A percentile compares a stretch with the other conserved stretches of the same genome.
Evolutionary conservation across 2,797 vertebrate genomes (phyloP).

Genomic region (Saxicola maurus): DNA sequence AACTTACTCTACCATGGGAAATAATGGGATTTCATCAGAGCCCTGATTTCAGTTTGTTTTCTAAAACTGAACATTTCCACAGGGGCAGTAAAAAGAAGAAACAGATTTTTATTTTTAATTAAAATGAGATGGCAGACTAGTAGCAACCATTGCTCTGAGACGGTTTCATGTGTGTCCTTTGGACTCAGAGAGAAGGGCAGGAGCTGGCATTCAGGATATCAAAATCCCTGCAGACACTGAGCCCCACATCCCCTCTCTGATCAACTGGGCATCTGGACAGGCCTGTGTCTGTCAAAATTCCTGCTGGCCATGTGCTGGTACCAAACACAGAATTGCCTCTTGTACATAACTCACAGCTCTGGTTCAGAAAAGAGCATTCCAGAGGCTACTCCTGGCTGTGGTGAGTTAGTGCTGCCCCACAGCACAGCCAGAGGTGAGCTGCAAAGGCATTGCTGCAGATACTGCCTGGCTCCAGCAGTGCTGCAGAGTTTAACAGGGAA

Average conservation of each 20-base stretch:
- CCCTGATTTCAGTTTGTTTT: not conserved
- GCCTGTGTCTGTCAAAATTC: not conserved
- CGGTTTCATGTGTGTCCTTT: not conserved
- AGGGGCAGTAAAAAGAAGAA: not conserved
- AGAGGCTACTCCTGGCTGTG: not conserved
- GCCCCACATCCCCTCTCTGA: not conserved
- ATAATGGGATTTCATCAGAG: not conserved
- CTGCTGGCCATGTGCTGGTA: rapidly evolving
- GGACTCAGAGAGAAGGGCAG: not conserved
- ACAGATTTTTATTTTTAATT: not conserved
- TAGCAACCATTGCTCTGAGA: not conserved
- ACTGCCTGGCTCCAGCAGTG: not conserved
- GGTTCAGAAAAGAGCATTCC: not conserved
- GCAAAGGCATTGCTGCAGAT: not conserved
- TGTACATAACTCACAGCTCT: rapidly evolving
- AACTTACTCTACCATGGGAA: not conserved
- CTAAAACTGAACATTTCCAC: not conserved
- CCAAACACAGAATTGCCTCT: not conserved
- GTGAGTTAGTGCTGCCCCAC: not conserved
- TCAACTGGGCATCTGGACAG: not conserved
- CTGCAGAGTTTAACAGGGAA: not conserved
- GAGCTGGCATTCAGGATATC: not conserved
- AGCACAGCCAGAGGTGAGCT: not conserved
- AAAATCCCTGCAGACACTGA: not conserved
- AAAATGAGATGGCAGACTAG: not conserved